Base-by-base conservation (phyloP, 2,888 invertebrate genomes). In the Catocala fraxini region DNA sequence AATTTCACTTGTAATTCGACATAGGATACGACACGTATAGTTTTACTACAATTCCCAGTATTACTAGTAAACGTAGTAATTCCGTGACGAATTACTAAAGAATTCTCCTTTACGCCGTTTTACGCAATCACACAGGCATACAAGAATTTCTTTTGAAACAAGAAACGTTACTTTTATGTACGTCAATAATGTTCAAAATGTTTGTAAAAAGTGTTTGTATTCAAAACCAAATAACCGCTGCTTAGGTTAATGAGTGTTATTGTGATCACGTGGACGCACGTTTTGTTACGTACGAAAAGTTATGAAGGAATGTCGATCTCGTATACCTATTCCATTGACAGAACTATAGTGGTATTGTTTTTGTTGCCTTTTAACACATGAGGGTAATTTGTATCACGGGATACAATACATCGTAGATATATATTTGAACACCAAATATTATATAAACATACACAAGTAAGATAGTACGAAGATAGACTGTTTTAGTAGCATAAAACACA, bases 1-100 rank as follows among this genome's bases (percentile, higher is more conserved):
- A 63, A 63, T 66, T 70, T 70, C 70, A 63, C 56, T 25, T 52
- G 48, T 59, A 56, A 43, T 11, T 51, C 56, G 74, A 63, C 48
- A 69, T 74, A 65, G 48, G 66, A 75, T 60, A 63, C 43, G 47
- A 54, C 58, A 71, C 54, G 57, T 59, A 66, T 49, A 45, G 42
- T 39, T 41, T 33, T 51, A 65, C 58, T 59, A 71, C 56, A 51
- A 59, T 65, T 55, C 65, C 42, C 9, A 43, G 53, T 13, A 66
- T 47, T 34, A 61, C 13, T 42, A 46, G 46, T 52, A 58, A 12
- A 51, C 12, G 39, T 13, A 54, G 43, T 34, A 59, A 49, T 53
- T 15, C 34, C 52, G 10, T 70, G 74, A 76, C 65, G 43, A 65
- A 72, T 61, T 49, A 46, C n/a, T 51, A 6, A 70, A 55, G 63